Evolutionary conservation across 2,797 vertebrate species (phyloP), one percentile per base, ranked within the genome.

Genomic region (Phoxinus dragarum): DNA sequence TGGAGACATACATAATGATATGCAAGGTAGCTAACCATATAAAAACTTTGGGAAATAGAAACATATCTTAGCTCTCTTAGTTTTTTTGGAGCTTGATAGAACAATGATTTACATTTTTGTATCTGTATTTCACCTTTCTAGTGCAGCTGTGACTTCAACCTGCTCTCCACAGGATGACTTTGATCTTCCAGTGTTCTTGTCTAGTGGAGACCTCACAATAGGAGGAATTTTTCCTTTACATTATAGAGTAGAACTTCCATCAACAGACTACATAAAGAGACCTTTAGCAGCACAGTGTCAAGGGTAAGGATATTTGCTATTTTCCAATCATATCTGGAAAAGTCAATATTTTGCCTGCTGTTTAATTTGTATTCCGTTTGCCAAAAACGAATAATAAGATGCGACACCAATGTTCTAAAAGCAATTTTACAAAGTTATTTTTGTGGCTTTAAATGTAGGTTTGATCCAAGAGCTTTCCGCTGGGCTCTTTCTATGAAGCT

Each of bases 211-310:
- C 77, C 82, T 91, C 23, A 87, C 88, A n/a, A 90, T 92, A 79
- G 91, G 90, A 86, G 92, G 91, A 64, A 88, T 92, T 67, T 92
- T 92, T 54, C 91, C 92, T 34, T 76, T 92, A 64, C 91, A 92
- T 66, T 92, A 92, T 74, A 88, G 90, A 87, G 87, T 90, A 54
- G 88, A 91, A 21, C 81, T 89, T 66, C 77, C 82, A 78, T 14
- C 85, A 42, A 73, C 84, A 66, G 86, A 87, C 59, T 92, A 88
- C 64, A 90, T 27, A 56, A 74, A n/a, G 1, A 90, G 54, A 86
- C 92, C 92, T 49, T 74, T 87, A 9, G 27, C 86, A 79, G 86
- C 88, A 78, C 76, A 89, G 21, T 92, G 91, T 86, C 80, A 79
- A 74, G 91, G 91, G 91, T 92, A 77, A 90, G 87, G 56, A 36